Conservation (phyloP, 2,888 invertebrate species). For the Scelioninae gen. 1 region DNA sequence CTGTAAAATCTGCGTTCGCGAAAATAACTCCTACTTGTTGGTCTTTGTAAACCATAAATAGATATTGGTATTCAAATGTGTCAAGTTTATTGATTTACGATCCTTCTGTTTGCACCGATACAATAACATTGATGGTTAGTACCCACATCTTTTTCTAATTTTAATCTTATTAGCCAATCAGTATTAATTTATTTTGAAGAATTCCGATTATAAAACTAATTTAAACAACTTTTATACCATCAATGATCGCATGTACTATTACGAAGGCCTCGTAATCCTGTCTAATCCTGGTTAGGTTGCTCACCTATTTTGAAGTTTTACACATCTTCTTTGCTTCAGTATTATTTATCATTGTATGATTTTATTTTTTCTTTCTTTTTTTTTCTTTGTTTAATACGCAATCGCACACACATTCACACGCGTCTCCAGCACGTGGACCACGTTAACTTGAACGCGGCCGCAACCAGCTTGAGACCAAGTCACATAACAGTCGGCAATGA, state of each 20-base stretch:
- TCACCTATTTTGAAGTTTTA: conserved; percentile 59
- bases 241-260: conserved; percentile 40
- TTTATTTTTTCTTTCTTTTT: too few relatives aligned
- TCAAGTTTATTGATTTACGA: conserved; percentile 72
- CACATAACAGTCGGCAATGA: conserved; percentile 77
- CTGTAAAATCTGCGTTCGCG: conserved; percentile 51
- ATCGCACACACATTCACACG: conserved; percentile 77
- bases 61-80: conserved; percentile 84
- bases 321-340: conserved; percentile 67
- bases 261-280: conserved; percentile 54
- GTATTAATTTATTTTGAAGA: too few relatives aligned
- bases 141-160: background rate
- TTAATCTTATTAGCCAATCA: background rate
- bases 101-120: conserved; percentile 60
- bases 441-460: conserved; percentile 34
- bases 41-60: conserved; percentile 47
- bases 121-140: conserved; percentile 52
- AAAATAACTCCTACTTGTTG: conserved; percentile 45
- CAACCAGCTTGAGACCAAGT: conserved; percentile 59
- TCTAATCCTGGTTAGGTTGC: conserved; percentile 27
- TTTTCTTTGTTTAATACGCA: conserved; percentile 72
- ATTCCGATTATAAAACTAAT: background rate
- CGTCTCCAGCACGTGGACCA: conserved; percentile 53
- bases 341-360: conserved; percentile 35
- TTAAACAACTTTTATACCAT: conserved; percentile 28